Evolutionary conservation across 2,797 vertebrate genomes (phyloP).

Genomic region (Echeneis naucrates): DNA sequence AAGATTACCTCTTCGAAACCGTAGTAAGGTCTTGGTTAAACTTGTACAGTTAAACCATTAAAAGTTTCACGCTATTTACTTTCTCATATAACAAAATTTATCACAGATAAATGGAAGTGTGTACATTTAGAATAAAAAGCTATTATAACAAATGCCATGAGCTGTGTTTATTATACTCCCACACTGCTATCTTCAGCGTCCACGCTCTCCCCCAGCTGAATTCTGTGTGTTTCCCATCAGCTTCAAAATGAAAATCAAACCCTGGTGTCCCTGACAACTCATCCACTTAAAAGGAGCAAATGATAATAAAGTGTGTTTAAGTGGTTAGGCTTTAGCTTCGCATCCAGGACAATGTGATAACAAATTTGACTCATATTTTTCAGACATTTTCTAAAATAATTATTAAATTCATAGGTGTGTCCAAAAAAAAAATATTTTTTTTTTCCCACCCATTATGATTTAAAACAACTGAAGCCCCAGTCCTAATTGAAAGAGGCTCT

Average conservation of each 20-base stretch:
- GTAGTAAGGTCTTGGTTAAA: not conserved
- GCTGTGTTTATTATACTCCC: not conserved
- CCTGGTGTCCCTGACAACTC: slow-evolving; percentile 25
- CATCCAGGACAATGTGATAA: slow-evolving; percentile 9
- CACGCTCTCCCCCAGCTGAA: slow-evolving; percentile 46
- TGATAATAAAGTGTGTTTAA: too few relatives aligned
- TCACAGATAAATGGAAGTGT: not conserved
- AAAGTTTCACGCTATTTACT: slow-evolving; percentile 7
- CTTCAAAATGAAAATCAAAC: slow-evolving; percentile 44
- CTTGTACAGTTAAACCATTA: not conserved
- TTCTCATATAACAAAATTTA: not conserved
- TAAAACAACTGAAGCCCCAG: slow-evolving; percentile 2
- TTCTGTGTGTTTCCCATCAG: not conserved
- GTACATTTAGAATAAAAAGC: not conserved
- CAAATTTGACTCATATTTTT: slow-evolving; percentile 14
- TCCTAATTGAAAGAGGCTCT: slow-evolving; percentile 2
- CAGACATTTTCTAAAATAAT: slow-evolving; percentile 5
- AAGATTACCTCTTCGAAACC: slow-evolving; percentile 22
- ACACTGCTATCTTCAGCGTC: slow-evolving; percentile 12
- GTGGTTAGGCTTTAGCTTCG: too few relatives aligned
- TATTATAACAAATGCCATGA: not conserved
- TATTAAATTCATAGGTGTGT: slow-evolving; percentile 14
- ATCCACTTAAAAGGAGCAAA: slow-evolving; percentile 42
- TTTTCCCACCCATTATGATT: not conserved
- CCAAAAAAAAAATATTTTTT: slow-evolving; percentile 16